phyloP scores from a whole-genome alignment of 2,113 vertebrate species.

The Chlamydotis undulata region DNA sequence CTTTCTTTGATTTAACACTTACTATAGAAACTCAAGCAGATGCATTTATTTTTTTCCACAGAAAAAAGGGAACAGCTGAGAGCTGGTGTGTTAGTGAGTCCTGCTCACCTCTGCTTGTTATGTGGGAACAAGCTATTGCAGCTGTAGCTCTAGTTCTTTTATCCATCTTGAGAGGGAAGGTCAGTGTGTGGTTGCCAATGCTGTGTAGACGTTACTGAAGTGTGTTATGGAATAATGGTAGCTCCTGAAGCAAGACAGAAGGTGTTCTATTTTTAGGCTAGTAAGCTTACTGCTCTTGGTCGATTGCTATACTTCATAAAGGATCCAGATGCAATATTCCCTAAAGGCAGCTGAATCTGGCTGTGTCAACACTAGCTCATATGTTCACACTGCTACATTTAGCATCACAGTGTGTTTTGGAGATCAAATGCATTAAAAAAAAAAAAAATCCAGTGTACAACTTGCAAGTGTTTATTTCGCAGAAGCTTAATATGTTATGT shows the following conservation, averaged over 20 bases:
- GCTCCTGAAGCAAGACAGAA: constrained; percentile 68
- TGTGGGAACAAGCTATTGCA: background rate
- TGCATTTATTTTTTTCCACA: background rate
- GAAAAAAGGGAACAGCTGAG: background rate
- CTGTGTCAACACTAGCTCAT: background rate
- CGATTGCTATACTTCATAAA: constrained; percentile 6
- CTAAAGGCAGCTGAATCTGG: constrained; percentile 45
- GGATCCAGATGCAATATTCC: constrained; percentile 57
- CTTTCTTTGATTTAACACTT: background rate
- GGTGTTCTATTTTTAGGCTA: constrained; percentile 72
- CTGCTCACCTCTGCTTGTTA: background rate
- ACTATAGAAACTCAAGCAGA: background rate
- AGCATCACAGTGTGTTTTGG: background rate
- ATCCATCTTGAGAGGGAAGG: background rate
- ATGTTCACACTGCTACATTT: constrained; percentile 14
- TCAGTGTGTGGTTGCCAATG: background rate
- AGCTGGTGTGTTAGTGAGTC: background rate
- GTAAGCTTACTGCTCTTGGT: constrained; percentile 33
- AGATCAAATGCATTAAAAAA: background rate
- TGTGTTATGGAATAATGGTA: constrained; percentile 20
- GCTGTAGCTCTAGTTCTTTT: background rate
- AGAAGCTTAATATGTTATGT: background rate
- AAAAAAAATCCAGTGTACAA: background rate
- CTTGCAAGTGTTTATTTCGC: constrained; percentile 11
- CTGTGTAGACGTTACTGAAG: background rate